Evolutionary conservation across 1,140 invertebrate species (phyloP).

Genomic region (Bombus consobrinus): DNA sequence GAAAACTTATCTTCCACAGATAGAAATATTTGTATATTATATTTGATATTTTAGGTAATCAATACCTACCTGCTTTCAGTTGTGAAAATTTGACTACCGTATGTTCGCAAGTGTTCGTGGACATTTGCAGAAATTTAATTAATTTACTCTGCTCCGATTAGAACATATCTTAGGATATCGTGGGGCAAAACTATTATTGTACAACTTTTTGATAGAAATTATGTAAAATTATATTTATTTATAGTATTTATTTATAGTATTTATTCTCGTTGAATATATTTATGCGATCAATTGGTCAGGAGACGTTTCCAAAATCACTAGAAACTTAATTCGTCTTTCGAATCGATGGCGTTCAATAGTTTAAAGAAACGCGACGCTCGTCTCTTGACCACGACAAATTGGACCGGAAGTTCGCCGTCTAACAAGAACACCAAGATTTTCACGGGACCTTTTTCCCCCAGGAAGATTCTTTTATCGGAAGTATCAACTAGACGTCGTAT

Average conservation of each 20-base stretch:
- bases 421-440: constrained; percentile 11
- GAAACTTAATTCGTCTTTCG: background rate
- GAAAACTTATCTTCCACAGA: too few relatives aligned
- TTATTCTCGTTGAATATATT: background rate
- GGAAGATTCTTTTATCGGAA: constrained; percentile 47
- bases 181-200: too few relatives aligned
- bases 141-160: too few relatives aligned
- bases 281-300: background rate
- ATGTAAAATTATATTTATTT: too few relatives aligned
- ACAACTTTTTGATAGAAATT: background rate
- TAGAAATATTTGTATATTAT: too few relatives aligned
- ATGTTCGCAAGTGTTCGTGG: background rate
- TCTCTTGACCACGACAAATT: constrained; percentile 16
- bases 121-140: background rate
- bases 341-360: background rate
- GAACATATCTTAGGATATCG: too few relatives aligned
- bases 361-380: background rate
- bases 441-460: constrained; percentile 8
- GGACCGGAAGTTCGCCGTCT: background rate
- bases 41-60: background rate
- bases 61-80: background rate
- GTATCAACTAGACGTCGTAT: constrained; percentile 26
- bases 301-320: background rate
- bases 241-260: background rate
- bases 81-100: background rate